A percentile compares a stretch with the other conserved stretches of the same genome.
Evolutionary conservation across 2,888 invertebrate genomes (phyloP).

Genomic region (Bellardia pandia): DNA sequence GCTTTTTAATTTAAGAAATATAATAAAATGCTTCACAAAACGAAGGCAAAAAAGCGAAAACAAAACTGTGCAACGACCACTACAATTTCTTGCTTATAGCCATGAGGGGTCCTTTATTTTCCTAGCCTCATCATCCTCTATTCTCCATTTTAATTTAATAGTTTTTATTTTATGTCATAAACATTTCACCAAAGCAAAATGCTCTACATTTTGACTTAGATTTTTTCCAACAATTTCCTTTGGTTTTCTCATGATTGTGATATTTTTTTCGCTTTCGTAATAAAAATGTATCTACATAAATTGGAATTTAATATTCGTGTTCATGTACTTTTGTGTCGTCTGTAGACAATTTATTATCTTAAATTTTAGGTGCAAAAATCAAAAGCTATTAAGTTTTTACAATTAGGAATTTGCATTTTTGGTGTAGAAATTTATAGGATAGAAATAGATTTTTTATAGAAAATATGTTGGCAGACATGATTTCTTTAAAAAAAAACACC

Average conservation of each 20-base stretch:
- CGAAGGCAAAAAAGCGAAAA: not conserved
- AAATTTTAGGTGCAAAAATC: not conserved
- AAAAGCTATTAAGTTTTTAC: not conserved
- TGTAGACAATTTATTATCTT: conserved; percentile 9
- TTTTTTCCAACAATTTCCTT: conserved; percentile 4
- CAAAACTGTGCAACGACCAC: conserved; percentile 21
- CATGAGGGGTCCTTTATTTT: not conserved
- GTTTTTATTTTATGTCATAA: conserved; percentile 30
- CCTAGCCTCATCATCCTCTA: not conserved
- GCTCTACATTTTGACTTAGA: not conserved
- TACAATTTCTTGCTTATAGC: not conserved
- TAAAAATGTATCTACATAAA: conserved; percentile 1
- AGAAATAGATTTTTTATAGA: too few relatives aligned
- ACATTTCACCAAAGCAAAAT: conserved; percentile 8
- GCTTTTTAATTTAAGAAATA: conserved; percentile 66
- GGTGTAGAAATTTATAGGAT: not conserved
- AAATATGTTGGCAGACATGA: too few relatives aligned
- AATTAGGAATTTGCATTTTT: not conserved
- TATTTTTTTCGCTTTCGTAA: not conserved
- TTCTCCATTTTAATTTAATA: not conserved
- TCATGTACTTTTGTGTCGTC: not conserved
- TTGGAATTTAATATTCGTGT: conserved; percentile 23
- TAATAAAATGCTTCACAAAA: conserved; percentile 47
- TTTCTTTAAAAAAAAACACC: too few relatives aligned
- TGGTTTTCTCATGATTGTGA: not conserved